A percentile compares a stretch with the other conserved stretches of the same genome.
Evolutionary conservation across 2,113 vertebrate genomes (phyloP).

Genomic region (Perccottus glenii): DNA sequence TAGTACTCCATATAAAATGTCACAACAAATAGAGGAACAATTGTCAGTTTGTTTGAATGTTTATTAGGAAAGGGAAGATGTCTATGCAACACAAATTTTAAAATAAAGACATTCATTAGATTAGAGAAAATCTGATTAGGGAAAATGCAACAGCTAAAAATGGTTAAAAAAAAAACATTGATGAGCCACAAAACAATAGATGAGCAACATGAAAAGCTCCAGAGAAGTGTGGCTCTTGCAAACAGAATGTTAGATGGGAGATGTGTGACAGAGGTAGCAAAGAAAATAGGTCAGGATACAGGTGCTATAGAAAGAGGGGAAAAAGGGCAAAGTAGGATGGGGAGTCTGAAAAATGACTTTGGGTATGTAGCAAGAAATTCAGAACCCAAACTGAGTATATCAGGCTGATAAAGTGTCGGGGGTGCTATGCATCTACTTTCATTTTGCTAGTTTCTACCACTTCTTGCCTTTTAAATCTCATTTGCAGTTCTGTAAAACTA

Average conservation of each 20-base stretch:
- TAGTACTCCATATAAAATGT: conserved; percentile 83
- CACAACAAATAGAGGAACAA: neutral
- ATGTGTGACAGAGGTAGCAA: conserved; percentile 37
- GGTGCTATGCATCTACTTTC: conserved; percentile 24
- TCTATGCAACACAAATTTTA: too few species aligned
- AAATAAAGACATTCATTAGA: too few species aligned
- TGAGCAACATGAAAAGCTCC: conserved; percentile 28
- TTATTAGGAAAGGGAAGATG: too few species aligned
- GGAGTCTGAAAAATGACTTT: conserved; percentile 38
- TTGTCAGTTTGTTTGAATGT: too few species aligned
- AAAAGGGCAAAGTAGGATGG: conserved; percentile 37
- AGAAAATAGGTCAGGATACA: conserved; percentile 44
- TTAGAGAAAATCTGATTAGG: too few species aligned
- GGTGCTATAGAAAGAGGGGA: conserved; percentile 12
- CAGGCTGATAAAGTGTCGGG: conserved; percentile 38
- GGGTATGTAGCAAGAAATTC: conserved; percentile 16
- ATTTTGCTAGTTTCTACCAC: neutral
- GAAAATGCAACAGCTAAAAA: neutral
- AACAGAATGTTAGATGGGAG: conserved; percentile 47
- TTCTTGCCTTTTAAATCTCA: conserved; percentile 12
- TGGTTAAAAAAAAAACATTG: neutral
- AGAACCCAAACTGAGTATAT: conserved; percentile 23
- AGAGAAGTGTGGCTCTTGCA: conserved; percentile 22
- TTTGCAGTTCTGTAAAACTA: conserved; percentile 32
- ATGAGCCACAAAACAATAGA: conserved; percentile 33